Evolutionary conservation across 2,113 vertebrate genomes (phyloP), one percentile per base, ranked within the genome.

Genomic region (Periophthalmodon schlosseri): DNA sequence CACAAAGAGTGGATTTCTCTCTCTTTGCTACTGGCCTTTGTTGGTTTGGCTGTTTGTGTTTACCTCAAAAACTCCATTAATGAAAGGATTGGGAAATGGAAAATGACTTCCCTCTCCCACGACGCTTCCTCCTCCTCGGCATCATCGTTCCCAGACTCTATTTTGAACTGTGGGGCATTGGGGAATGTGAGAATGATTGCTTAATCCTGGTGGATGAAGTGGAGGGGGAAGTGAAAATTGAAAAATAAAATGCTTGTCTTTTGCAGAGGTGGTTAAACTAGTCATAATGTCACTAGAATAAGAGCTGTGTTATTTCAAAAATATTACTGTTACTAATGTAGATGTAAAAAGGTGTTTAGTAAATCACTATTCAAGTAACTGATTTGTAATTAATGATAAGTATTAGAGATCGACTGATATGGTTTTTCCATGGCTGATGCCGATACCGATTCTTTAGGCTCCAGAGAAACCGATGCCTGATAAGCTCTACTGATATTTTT

Each of bases 131-230:
- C 56, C 56, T 3, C 54, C 7, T 8, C 67, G 69, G 64, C 64
- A 60, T 61, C 75, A 72, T 82, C 57, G 5, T 60, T 21, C 76
- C 83, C 68, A 36, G 74, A 86, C 72, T 86, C 86, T 73, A 75
- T 88, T 85, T 88, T 79, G 70, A 81, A 72, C 66, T 69, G 56
- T 52, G 50, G 21, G 36, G 47, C 36, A 81, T 69, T 66, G 63
- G 4, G n/a, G 78, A 84, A 73, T 76, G 80, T 67, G 68, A 69
- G 79, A 83, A 86, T 88, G 86, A 90, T 86, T 90, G 85, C 83
- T 87, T 87, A 87, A 88, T 91, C 87, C 85, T 65, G 69, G 0
- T 67, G 81, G 85, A 86, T 44, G 77, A 65, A 39, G 84, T 39
- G 50, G 69, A 70, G 80, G 52, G 20, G 63, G 74, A 69, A 46